A percentile compares a stretch with the other conserved stretches of the same genome.
These are phyloP conservation scores for Drosophila nannoptera DNA, from an alignment of 1,140 invertebrate species.

Conservation along the genomic window DNA sequence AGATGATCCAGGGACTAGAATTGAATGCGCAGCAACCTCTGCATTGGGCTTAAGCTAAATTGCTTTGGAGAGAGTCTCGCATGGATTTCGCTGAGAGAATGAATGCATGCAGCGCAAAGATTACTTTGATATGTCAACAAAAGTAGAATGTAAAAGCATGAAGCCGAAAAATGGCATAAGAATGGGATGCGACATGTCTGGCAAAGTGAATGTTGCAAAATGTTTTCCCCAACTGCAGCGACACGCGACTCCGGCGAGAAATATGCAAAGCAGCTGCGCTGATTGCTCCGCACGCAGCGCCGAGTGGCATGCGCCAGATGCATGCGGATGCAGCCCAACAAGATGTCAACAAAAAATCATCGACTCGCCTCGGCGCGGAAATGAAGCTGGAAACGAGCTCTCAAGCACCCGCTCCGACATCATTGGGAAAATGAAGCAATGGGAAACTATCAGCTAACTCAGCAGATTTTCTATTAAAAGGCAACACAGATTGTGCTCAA, in stretches of 20 bases:
- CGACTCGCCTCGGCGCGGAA: slow-evolving; percentile 63
- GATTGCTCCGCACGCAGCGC: slow-evolving; percentile 51
- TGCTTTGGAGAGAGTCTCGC: background rate
- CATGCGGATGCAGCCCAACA: slow-evolving; percentile 62
- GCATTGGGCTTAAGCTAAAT: background rate
- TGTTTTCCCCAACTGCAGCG: slow-evolving; percentile 68
- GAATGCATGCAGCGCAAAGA: slow-evolving; percentile 53
- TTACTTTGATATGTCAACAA: slow-evolving; percentile 70
- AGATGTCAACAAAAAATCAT: slow-evolving; percentile 73
- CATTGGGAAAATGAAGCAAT: slow-evolving; percentile 62
- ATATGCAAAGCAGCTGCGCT: slow-evolving; percentile 74
- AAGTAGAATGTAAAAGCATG: slow-evolving; percentile 64
- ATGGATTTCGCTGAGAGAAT: slow-evolving; percentile 21
- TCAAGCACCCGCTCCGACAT: slow-evolving; percentile 10
- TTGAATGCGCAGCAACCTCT: background rate
- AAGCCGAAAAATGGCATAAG: slow-evolving; percentile 50
- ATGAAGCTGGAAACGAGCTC: slow-evolving; percentile 52
- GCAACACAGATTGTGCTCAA: slow-evolving; percentile 6
- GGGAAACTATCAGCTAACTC: slow-evolving; percentile 39
- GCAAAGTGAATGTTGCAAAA: slow-evolving; percentile 43
- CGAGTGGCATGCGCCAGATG: slow-evolving; percentile 23
- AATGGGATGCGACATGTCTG: slow-evolving; percentile 38
- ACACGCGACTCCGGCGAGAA: slow-evolving; percentile 47
- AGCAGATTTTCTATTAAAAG: slow-evolving; percentile 45
- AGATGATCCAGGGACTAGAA: too few relatives aligned